phyloP scores from a whole-genome alignment of 2,113 vertebrate genomes.

The Benitochromis conjunctus region DNA sequence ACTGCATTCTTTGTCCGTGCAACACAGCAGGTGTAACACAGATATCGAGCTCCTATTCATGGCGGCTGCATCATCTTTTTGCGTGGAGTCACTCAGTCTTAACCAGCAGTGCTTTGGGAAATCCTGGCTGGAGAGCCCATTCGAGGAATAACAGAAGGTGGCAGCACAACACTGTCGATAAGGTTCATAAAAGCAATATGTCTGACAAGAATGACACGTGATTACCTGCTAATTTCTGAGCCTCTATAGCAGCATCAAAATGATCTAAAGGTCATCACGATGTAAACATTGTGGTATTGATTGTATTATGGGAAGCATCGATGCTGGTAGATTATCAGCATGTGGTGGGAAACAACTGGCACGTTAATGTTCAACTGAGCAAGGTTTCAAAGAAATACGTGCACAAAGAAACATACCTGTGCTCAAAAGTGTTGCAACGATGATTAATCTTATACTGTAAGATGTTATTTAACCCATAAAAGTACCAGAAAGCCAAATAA shows the following conservation, averaged over 20 bases:
- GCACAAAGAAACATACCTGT: slow-evolving; percentile 10
- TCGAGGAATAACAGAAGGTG: neutral
- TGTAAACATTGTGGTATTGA: slow-evolving; percentile 30
- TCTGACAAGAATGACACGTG: neutral
- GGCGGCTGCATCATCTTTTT: neutral
- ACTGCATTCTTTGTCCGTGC: slow-evolving; percentile 1
- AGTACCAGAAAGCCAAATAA: slow-evolving; percentile 33
- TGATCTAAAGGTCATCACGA: neutral
- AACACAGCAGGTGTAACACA: neutral
- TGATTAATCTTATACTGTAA: neutral
- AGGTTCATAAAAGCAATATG: neutral
- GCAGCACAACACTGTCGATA: neutral
- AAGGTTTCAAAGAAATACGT: slow-evolving; percentile 33
- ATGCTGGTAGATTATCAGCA: neutral
- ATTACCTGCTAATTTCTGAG: neutral
- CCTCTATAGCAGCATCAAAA: neutral
- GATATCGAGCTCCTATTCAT: neutral
- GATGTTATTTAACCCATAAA: slow-evolving; percentile 23
- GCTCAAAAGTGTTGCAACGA: neutral
- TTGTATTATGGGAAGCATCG: neutral
- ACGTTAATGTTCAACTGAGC: slow-evolving; percentile 1
- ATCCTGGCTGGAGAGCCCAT: neutral
- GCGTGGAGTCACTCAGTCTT: neutral
- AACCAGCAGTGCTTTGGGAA: neutral
- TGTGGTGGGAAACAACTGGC: neutral